phyloP scores from a whole-genome alignment of 2,797 vertebrate species.

The Microctenopoma lineatum region DNA sequence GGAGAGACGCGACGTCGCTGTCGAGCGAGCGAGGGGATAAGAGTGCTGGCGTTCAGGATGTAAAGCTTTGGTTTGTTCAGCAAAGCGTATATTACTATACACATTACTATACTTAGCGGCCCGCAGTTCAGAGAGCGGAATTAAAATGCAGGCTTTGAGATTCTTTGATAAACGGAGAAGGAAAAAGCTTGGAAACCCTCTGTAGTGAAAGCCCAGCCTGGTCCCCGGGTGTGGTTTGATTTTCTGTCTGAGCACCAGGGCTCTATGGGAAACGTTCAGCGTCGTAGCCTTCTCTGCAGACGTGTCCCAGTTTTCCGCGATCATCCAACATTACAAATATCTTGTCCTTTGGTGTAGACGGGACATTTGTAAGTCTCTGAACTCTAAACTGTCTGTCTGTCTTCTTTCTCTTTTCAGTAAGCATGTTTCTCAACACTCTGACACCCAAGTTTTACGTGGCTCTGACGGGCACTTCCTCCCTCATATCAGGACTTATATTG shows the following conservation, averaged over 20 bases:
- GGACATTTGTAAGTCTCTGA: not conserved
- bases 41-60: not conserved
- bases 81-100: no score
- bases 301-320: slow-evolving; percentile 20
- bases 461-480: slow-evolving; percentile 95
- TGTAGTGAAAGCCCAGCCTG: slow-evolving; percentile 1
- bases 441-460: slow-evolving; percentile 99
- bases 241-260: slow-evolving; percentile 32
- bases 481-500: slow-evolving; percentile 99
- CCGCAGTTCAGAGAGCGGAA: slow-evolving; percentile 1
- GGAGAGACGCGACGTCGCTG: not conserved
- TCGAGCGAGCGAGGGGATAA: not conserved
- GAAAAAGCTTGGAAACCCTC: not conserved
- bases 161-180: not conserved
- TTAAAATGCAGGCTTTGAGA: not conserved
- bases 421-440: slow-evolving; percentile 99
- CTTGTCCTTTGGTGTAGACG: slow-evolving; percentile 6
- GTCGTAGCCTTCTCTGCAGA: slow-evolving; percentile 17
- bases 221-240: slow-evolving; percentile 31
- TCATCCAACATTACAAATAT: slow-evolving; percentile 10
- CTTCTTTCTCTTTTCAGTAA: slow-evolving; percentile 84
- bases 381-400: slow-evolving; percentile 32
- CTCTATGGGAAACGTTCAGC: slow-evolving; percentile 38
- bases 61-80: not conserved
- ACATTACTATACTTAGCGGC: no score